Evolutionary conservation across 2,113 vertebrate genomes (phyloP), one percentile per base, ranked within the genome.

Genomic region (Brachypodius melanocephalos): DNA sequence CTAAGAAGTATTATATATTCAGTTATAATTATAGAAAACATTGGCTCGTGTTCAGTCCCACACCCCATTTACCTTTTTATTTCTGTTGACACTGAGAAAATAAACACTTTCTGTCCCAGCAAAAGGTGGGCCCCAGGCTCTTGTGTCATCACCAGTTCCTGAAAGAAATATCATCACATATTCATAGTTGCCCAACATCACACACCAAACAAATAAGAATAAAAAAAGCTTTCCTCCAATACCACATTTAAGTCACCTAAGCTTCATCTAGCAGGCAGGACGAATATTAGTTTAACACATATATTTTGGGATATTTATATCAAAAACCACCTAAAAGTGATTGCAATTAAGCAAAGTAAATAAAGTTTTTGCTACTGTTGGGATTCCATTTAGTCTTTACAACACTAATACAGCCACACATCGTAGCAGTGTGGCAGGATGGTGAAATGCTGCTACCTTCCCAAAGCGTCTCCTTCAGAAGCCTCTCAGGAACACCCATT

Each of bases 21-120:
- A 66, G 34, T 16, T 71, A 34, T 14, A 80, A 68, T 22, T 52
- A 89, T 26, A 89, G 42, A 38, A 90, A 86, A 40, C 15, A n/a
- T 10, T 57, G 38, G 8, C 8, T 63, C 9, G n/a, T 49, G 20
- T 51, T 73, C 40, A 49, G 3, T 54, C 49, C 17, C 6, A 1
- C 15, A 4, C 8, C 21, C 42, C 36, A 29, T 80, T 97, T 98
- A 99, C 98, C 98, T 99, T 99, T 95, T 99, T 99, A 96, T 99
- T 99, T 78, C 99, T 97, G 95, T 99, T 99, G 94, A 99, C 97
- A 87, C 99, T 99, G 63, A 99, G 98, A 98, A 99, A 99, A 94
- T 99, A 99, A 91, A 96, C 85, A 91, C 98, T 99, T 97, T 99
- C 99, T 72, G 94, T 97, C 42, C 97, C 98, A 34, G 98, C 94